phyloP scores from a whole-genome alignment of 2,888 invertebrate genomes.

The Anthophora plumipes region DNA sequence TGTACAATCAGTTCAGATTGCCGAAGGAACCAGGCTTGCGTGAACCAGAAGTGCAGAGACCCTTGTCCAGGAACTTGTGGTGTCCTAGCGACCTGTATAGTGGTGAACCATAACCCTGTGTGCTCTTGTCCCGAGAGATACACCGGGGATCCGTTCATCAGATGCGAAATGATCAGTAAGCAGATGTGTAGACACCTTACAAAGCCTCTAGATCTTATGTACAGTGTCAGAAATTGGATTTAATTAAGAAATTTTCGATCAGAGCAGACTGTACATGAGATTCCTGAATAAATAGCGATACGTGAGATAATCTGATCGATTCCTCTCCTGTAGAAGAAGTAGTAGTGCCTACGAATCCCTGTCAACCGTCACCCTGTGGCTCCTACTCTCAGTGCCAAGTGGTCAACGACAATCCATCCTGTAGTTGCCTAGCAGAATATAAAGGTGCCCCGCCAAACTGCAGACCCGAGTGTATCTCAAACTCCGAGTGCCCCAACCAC shows the following conservation, averaged over 20 bases:
- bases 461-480: constrained; percentile 90
- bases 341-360: constrained; percentile 84
- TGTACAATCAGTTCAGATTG: constrained; percentile 94
- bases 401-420: constrained; percentile 87
- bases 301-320: background rate
- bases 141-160: constrained; percentile 92
- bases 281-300: background rate
- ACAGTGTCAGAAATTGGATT: background rate
- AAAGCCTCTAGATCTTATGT: background rate
- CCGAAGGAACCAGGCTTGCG: constrained; percentile 90
- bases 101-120: constrained; percentile 93
- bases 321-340: constrained; percentile 53
- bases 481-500: constrained; percentile 88
- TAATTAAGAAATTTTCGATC: background rate
- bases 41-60: constrained; percentile 91
- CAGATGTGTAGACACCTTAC: background rate
- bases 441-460: constrained; percentile 90
- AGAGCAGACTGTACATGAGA: background rate
- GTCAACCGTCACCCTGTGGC: constrained; percentile 89
- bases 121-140: constrained; percentile 91
- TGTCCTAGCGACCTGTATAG: constrained; percentile 90
- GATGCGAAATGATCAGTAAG: constrained; percentile 85
- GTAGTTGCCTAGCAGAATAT: constrained; percentile 89
- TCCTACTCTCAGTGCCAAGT: constrained; percentile 87
- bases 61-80: constrained; percentile 94